Conservation (phyloP, 2,888 invertebrate genomes). For the Zonitis immaculata region DNA sequence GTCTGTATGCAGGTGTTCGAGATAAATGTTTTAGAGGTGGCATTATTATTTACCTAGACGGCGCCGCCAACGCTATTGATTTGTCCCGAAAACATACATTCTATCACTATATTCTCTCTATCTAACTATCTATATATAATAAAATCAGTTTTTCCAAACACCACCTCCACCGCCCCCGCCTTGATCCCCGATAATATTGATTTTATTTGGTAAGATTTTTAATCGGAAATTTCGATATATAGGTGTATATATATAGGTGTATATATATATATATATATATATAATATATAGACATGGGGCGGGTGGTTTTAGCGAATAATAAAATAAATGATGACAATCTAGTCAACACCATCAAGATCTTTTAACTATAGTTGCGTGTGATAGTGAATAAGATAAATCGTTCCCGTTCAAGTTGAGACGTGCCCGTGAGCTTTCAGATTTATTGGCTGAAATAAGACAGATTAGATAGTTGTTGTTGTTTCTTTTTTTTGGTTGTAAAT, state of each 20-base stretch:
- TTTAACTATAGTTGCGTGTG: conserved; percentile 1
- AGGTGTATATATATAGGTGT: no score
- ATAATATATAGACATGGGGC: no score
- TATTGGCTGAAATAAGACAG: conserved; percentile 15
- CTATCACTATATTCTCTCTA: not conserved
- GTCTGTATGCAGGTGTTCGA: conserved; percentile 36
- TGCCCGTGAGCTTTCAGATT: conserved; percentile 12
- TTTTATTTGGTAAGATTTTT: no score
- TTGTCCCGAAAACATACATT: conserved; percentile 33
- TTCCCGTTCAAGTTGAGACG: conserved; percentile 7
- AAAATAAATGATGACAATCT: not conserved
- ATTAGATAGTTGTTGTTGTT: conserved; percentile 6
- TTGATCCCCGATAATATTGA: no score
- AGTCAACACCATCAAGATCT: conserved; percentile 1
- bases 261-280: no score
- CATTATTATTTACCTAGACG: conserved; percentile 35
- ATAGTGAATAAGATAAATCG: conserved; percentile 12
- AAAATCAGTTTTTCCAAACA: no score
- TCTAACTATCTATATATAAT: no score
- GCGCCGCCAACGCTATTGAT: conserved; percentile 34
- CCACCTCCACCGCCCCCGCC: not conserved
- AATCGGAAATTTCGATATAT: no score
- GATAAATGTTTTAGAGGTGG: conserved; percentile 37
- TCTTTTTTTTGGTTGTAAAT: not conserved
- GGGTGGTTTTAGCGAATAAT: not conserved